Evolutionary conservation across 1,140 invertebrate genomes (phyloP), one percentile per base, ranked within the genome.

Genomic region (Penaeus indicus): DNA sequence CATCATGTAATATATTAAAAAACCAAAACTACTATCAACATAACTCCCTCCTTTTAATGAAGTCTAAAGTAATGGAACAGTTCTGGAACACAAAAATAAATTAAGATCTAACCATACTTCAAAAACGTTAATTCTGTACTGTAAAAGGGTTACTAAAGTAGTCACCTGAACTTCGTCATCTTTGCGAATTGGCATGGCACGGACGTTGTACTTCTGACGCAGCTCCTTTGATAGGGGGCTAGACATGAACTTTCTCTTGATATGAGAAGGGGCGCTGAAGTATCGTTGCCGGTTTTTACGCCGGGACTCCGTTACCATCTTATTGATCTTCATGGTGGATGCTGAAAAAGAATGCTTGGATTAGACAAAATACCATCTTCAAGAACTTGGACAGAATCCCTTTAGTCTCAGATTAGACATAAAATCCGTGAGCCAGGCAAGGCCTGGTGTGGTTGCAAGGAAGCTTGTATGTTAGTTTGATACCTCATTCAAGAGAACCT

Each of bases 151-250:
- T 42, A 7, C 38, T 42, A 18, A 62, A 38, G 19, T 42, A 92
- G 92, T 90, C 94, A 98, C 98, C 96, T 98, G 97, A 63, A 99
- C 98, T 96, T 99, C 98, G 92, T 99, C 98, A 93, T 99, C 98
- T 93, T 99, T 99, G 89, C 98, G 95, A 92, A 99, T 99, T 8
- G 99, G 99, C 95, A 99, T 99, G 72, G 97, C 97, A 91, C 98
- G 95, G 77, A 99, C 98, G 94, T 98, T 99, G 94, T 99, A 99
- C 93, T 99, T 99, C 92, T 97, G 96, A 92, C 97, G 95, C 77
- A 99, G 94, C 94, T 99, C 99, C 94, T 99, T 99, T 7, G 98
- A 99, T n/a, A 99, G 94, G 72, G 99, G 98, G n/a, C 98, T 94
- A 75, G 98, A 98, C 99, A 99, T 99, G 60, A 99, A 95, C 90